Conservation (phyloP, 1,140 invertebrate genomes). For the Lethrus apterus region DNA sequence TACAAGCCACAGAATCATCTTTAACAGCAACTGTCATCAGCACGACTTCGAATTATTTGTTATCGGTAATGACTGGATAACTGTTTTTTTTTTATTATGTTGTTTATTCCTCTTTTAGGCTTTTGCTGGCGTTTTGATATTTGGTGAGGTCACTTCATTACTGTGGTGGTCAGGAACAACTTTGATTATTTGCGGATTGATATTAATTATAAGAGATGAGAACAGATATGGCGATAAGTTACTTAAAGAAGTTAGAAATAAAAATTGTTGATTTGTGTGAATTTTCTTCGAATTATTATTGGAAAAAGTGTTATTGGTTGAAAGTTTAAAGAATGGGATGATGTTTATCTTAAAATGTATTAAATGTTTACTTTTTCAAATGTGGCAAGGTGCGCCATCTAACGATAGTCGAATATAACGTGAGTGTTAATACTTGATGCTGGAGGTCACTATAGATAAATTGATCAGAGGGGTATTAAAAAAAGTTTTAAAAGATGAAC, state of each 20-base stretch:
- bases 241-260: not conserved
- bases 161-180: slow-evolving; percentile 27
- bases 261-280: no score
- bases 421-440: no score
- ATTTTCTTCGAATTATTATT: no score
- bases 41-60: slow-evolving; percentile 53
- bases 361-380: no score
- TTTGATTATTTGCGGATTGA: slow-evolving; percentile 19
- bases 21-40: slow-evolving; percentile 52
- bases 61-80: slow-evolving; percentile 59
- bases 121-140: slow-evolving; percentile 24
- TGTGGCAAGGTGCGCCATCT: no score
- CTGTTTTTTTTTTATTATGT: slow-evolving; percentile 20
- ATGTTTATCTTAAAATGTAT: no score
- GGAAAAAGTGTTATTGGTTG: no score
- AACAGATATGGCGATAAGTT: not conserved
- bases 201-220: slow-evolving; percentile 19
- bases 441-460: no score
- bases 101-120: slow-evolving; percentile 21
- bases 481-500: no score
- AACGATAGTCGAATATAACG: no score
- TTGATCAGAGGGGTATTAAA: no score
- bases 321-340: no score
- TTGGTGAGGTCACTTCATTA: slow-evolving; percentile 25
- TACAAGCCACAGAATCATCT: slow-evolving; percentile 49